Evolutionary conservation across 2,797 vertebrate genomes (phyloP).

Genomic region (Xenops minutus): DNA sequence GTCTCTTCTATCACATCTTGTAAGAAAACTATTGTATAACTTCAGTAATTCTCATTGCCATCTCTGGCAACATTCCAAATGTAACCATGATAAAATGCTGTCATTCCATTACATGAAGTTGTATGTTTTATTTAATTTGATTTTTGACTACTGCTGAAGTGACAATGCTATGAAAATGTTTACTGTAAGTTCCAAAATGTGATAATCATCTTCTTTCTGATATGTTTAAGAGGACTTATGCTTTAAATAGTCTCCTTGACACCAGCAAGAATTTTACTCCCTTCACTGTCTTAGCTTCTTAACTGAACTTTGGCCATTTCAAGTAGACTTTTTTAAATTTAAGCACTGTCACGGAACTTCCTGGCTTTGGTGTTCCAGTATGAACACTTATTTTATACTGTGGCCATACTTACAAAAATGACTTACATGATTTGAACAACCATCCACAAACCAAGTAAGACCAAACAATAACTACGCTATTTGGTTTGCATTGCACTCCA

Average conservation of each 20-base stretch:
- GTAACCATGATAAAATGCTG: not conserved
- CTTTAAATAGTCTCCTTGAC: not conserved
- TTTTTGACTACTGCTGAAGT: not conserved
- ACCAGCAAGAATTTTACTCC: not conserved
- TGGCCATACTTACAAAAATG: not conserved
- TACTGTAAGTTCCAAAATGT: not conserved
- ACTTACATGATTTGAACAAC: not conserved
- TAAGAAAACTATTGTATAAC: not conserved
- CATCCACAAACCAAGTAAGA: not conserved
- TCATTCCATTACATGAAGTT: not conserved
- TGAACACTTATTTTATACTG: not conserved
- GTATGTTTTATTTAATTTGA: not conserved
- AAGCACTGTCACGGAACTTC: not conserved
- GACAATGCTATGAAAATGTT: not conserved
- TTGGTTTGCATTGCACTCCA: not conserved
- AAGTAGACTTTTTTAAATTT: not conserved
- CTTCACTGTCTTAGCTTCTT: not conserved
- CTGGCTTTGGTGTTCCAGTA: not conserved
- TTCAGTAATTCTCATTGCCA: not conserved
- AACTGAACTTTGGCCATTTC: not conserved
- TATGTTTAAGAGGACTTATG: not conserved
- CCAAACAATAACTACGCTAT: not conserved
- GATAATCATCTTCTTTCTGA: not conserved
- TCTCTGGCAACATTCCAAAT: not conserved
- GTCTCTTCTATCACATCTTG: not conserved